phyloP scores from a whole-genome alignment of 2,888 invertebrate genomes.

The Plagiodera versicolora region DNA sequence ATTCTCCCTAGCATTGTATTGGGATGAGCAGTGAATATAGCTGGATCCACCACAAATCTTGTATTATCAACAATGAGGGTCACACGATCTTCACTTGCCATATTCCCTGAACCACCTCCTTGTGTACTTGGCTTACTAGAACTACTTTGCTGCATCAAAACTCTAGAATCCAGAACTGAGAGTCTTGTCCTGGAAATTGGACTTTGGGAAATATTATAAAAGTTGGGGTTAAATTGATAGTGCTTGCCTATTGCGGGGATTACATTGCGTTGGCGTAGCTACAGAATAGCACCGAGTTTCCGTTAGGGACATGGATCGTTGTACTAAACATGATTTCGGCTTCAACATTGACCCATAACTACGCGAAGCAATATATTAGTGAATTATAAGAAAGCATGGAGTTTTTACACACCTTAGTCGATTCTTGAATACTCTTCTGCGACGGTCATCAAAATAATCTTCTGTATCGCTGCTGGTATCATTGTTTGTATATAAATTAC shows the following conservation, averaged over 20 bases:
- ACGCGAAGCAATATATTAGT: conserved; percentile 51
- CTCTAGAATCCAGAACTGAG: conserved; percentile 19
- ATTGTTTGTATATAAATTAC: conserved; percentile 51
- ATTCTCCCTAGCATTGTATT: conserved; percentile 99
- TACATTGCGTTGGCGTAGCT: conserved; percentile 58
- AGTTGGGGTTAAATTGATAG: conserved; percentile 6
- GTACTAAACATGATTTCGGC: conserved; percentile 67
- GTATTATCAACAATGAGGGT: conserved; percentile 97
- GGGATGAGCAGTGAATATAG: conserved; percentile 90
- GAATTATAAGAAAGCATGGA: background rate
- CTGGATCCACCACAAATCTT: conserved; percentile 86
- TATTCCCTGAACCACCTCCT: conserved; percentile 12
- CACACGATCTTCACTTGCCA: conserved; percentile 71
- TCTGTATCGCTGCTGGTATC: conserved; percentile 86
- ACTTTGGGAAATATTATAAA: conserved; percentile 22
- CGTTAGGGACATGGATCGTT: conserved; percentile 57
- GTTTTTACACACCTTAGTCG: conserved; percentile 62
- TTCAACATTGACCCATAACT: conserved; percentile 65
- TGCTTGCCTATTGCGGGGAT: conserved; percentile 55
- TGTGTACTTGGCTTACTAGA: conserved; percentile 15
- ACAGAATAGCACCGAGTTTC: conserved; percentile 59
- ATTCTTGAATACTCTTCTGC: conserved; percentile 69
- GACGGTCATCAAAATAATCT: conserved; percentile 75
- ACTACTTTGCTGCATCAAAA: conserved; percentile 25
- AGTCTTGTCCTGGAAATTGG: conserved; percentile 5